Base-by-base conservation (phyloP, 2,888 invertebrate genomes). In the Escarpia spicata region DNA sequence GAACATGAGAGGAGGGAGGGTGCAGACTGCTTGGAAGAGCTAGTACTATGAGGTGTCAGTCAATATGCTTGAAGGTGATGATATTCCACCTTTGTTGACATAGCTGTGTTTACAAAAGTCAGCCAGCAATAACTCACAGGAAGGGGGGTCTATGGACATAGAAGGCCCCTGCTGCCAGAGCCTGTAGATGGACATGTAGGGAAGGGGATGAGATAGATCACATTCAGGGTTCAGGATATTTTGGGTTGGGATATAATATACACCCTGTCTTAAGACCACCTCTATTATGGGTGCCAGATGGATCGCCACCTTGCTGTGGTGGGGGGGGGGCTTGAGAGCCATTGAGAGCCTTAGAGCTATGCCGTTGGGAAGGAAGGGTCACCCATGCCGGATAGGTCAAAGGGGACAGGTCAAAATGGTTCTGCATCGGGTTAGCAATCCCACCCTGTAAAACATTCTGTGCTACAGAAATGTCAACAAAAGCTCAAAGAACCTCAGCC, bases 51-150 rank as follows among this genome's bases (percentile, higher is more conserved):
- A 75, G 75, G 75, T 75, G 75, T 75, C 75, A 75, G 75, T 75
- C 75, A 75, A 26, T 75, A 15, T 75, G 75, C 52, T 52, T 75
- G 75, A n/a, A 75, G 75, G 75, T 75, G n/a, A 6, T 75, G 75
- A 75, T 75, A 19, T 26, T 75, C 75, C 26, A 75, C 75, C 75
- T 75, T 75, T 75, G 75, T 75, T 75, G 75, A 75, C 75, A 26
- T 75, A 75, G 75, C 75, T 75, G 75, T 75, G 75, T 75, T 75
- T 75, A 75, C 75, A 75, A 75, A 75, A 75, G 75, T n/a, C 75
- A 75, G 75, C 75, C 6, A 26, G 75, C 75, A 75, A 75, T 75
- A 75, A 75, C 75, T 75, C 75, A 75, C 75, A 26, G 75, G 75
- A 26, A 26, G 75, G 75, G 75, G n/a, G 3, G 75, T 75, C 75